These are phyloP conservation scores for Pavo muticus DNA, from an alignment of 2,113 vertebrate species.

Conservation along the genomic window DNA sequence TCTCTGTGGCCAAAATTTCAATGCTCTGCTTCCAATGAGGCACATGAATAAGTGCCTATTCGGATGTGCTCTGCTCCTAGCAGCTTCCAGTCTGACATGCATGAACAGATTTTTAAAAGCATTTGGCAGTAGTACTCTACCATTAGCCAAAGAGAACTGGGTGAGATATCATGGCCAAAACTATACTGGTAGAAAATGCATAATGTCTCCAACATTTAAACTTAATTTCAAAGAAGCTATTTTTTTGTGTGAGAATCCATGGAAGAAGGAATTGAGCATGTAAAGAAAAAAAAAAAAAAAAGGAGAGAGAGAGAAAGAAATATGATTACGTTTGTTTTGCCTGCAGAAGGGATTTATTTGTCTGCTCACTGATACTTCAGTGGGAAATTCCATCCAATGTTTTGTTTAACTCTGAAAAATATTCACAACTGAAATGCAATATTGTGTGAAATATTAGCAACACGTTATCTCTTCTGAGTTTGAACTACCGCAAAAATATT, in stretches of 20 bases:
- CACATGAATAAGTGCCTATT: neutral
- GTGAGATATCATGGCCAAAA: neutral
- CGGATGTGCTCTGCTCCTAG: neutral
- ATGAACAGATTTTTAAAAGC: conserved; percentile 14
- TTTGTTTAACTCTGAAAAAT: conserved; percentile 17
- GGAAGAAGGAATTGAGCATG: neutral
- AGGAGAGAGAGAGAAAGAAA: neutral
- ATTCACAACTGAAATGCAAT: neutral
- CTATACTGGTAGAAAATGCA: neutral
- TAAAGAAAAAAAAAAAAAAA: neutral
- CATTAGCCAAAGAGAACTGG: neutral
- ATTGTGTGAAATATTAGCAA: neutral
- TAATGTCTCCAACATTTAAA: neutral
- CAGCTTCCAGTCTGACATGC: neutral
- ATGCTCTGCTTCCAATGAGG: conserved; percentile 23
- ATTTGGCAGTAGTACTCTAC: neutral
- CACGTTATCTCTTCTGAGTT: neutral
- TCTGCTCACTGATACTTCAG: neutral
- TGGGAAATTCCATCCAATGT: neutral
- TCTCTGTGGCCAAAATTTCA: conserved; percentile 29
- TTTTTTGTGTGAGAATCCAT: neutral
- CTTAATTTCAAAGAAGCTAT: neutral
- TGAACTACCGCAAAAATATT: neutral
- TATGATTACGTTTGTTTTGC: neutral
- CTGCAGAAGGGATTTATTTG: neutral